Percentiles rank a stretch among this genome's conserved stretches.
Evolutionary conservation across 2,888 invertebrate genomes (phyloP).

Genomic region (Perizoma affinitatum): DNA sequence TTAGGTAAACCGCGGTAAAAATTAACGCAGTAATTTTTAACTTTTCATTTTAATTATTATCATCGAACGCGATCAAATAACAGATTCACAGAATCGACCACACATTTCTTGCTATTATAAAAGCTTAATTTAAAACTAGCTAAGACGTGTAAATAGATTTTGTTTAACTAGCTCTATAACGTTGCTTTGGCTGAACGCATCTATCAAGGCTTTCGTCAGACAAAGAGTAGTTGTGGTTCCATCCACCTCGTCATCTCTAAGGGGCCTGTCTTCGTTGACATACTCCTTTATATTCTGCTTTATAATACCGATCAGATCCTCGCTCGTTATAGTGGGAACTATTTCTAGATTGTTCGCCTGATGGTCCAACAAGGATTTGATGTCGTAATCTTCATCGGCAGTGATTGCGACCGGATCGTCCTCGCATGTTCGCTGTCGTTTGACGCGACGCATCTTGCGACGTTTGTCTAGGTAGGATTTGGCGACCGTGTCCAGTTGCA

Average conservation of each 20-base stretch:
- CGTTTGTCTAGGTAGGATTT: slow-evolving; percentile 65
- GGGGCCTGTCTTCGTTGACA: slow-evolving; percentile 47
- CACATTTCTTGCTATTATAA: too few species aligned
- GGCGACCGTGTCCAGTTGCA: slow-evolving; percentile 74
- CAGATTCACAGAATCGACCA: too few species aligned
- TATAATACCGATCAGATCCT: slow-evolving; percentile 61
- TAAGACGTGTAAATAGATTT: slow-evolving; percentile 71
- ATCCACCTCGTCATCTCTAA: slow-evolving; percentile 66
- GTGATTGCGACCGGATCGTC: slow-evolving; percentile 44
- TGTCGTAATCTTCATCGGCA: slow-evolving; percentile 52
- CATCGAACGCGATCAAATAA: too few species aligned
- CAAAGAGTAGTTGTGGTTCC: slow-evolving; percentile 61
- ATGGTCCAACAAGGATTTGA: slow-evolving; percentile 59
- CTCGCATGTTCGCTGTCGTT: slow-evolving; percentile 69
- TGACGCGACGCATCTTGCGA: slow-evolving; percentile 64
- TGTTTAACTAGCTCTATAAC: slow-evolving; percentile 83
- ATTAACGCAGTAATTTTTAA: too few species aligned
- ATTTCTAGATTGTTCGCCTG: slow-evolving; percentile 59
- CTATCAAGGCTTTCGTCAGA: slow-evolving; percentile 82
- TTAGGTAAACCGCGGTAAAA: too few species aligned
- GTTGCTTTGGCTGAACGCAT: slow-evolving; percentile 86
- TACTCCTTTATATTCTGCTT: slow-evolving; percentile 63
- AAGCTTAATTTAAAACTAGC: slow-evolving; percentile 34
- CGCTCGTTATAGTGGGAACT: slow-evolving; percentile 51
- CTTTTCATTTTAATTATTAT: too few species aligned